These are phyloP conservation scores for Melanotaenia nigrans DNA, from an alignment of 2,797 vertebrate species.

Conservation along the genomic window DNA sequence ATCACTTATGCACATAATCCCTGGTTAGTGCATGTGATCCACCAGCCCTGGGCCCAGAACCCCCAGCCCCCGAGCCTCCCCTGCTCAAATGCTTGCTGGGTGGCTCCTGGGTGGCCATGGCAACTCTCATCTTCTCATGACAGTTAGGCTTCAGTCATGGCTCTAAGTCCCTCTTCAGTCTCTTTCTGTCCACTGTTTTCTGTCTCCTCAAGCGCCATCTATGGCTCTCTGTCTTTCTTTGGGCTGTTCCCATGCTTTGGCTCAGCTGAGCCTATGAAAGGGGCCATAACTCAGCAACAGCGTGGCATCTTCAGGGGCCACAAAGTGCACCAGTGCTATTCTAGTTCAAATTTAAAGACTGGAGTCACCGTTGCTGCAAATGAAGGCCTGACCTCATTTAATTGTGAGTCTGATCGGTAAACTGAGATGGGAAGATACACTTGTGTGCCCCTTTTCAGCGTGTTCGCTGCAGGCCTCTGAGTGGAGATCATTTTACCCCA, in stretches of 20 bases:
- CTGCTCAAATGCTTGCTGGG: slow-evolving; percentile 75
- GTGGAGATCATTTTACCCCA: slow-evolving; percentile 70
- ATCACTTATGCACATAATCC: slow-evolving; percentile 97
- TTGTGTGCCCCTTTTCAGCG: slow-evolving; percentile 65
- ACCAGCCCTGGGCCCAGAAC: slow-evolving; percentile 76
- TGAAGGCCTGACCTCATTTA: slow-evolving; percentile 69
- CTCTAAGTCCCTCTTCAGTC: slow-evolving; percentile 75
- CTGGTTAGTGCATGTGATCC: slow-evolving; percentile 83
- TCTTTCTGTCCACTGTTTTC: slow-evolving; percentile 70
- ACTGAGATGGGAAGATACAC: slow-evolving; percentile 72
- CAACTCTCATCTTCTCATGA: slow-evolving; percentile 82
- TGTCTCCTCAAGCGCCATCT: slow-evolving; percentile 67
- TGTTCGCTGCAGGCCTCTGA: slow-evolving; percentile 59
- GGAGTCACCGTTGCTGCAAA: slow-evolving; percentile 36
- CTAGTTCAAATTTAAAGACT: slow-evolving; percentile 48
- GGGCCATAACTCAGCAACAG: slow-evolving; percentile 33
- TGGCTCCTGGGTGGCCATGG: slow-evolving; percentile 78
- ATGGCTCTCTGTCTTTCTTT: slow-evolving; percentile 61
- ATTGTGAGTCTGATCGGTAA: slow-evolving; percentile 69
- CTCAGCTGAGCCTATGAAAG: slow-evolving; percentile 49
- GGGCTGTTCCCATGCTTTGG: slow-evolving; percentile 62
- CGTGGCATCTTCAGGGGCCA: slow-evolving; percentile 39
- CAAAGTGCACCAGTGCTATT: slow-evolving; percentile 30
- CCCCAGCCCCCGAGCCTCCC: slow-evolving; percentile 67
- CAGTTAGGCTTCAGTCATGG: slow-evolving; percentile 79